Evolutionary conservation across 2,113 vertebrate genomes (phyloP), one percentile per base, ranked within the genome.

Genomic region (Datnioides undecimradiatus): DNA sequence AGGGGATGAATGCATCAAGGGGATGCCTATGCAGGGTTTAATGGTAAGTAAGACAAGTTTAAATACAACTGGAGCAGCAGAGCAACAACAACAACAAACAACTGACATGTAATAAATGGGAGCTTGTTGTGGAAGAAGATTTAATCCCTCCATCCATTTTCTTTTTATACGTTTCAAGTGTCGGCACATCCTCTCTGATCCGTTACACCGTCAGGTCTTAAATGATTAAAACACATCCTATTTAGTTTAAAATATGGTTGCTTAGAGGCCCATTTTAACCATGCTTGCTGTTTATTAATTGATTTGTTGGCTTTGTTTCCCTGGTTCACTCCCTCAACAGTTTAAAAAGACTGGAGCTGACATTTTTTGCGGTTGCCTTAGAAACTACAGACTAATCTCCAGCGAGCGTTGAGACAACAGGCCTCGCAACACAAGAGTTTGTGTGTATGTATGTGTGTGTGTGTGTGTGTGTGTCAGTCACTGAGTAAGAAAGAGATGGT

Each of bases 301-400:
- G 38, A 70, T 51, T 57, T 72, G 59, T 77, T 71, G 73, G 23
- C 34, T 62, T 76, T 49, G 21, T 73, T 72, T 63, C 34, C 9
- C 11, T 6, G 8, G 31, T 77, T 87, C 36, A 54, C 29, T 33
- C 54, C 21, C 48, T 48, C 52, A 46, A 33, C 73, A 66, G n/a
- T 59, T 64, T 64, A 40, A 64, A 36, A 63, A 81, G 34, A 77
- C 41, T n/a, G 54, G 2, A 68, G 46, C 3, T 51, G 25, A 52
- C 49, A 43, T 69, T 54, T 80, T 59, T 46, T 38, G 38, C 8
- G 1, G 80, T 82, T 82, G 77, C 69, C 77, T 69, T 80, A 87
- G 76, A 81, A 87, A 89, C 87, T 29, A 51, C 43, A 58, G 45
- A 19, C 40, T 70, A 46, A 70, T 83, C 73, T 66, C 40, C 29